A percentile compares a stretch with the other conserved stretches of the same genome.
Conservation (phyloP, 2,113 vertebrate species). For the Orcinus orca region DNA sequence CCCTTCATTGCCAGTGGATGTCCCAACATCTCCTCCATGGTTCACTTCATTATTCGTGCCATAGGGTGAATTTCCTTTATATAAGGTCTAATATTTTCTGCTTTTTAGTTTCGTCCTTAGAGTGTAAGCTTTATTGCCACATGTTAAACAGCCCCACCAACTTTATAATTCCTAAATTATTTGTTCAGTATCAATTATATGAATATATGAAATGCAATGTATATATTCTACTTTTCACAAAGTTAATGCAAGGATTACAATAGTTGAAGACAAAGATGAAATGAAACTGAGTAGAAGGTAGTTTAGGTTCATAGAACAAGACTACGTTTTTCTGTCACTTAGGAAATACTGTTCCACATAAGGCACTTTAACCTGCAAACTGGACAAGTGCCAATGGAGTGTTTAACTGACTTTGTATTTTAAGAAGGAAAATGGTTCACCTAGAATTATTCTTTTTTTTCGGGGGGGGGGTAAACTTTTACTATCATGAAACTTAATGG, state of each 20-base stretch:
- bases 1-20: background rate
- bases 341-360: background rate
- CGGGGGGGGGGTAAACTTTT: background rate
- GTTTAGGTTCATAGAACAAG: background rate
- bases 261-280: slow-evolving; percentile 37
- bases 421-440: background rate
- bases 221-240: background rate
- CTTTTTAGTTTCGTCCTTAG: background rate
- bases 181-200: background rate
- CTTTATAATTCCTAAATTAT: background rate
- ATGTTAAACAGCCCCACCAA: background rate
- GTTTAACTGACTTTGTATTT: slow-evolving; percentile 1
- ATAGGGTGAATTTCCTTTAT: background rate
- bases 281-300: background rate
- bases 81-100: background rate
- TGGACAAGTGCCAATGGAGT: background rate
- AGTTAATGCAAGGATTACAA: background rate
- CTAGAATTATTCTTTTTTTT: background rate
- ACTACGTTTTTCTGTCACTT: background rate
- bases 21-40: background rate
- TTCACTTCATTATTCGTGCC: background rate
- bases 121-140: background rate
- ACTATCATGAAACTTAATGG: slow-evolving; percentile 31
- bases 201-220: background rate
- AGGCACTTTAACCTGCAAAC: background rate